Evolutionary conservation across 1,140 invertebrate species (phyloP), one percentile per base, ranked within the genome.

Genomic region (Macrobrachium rosenbergii): DNA sequence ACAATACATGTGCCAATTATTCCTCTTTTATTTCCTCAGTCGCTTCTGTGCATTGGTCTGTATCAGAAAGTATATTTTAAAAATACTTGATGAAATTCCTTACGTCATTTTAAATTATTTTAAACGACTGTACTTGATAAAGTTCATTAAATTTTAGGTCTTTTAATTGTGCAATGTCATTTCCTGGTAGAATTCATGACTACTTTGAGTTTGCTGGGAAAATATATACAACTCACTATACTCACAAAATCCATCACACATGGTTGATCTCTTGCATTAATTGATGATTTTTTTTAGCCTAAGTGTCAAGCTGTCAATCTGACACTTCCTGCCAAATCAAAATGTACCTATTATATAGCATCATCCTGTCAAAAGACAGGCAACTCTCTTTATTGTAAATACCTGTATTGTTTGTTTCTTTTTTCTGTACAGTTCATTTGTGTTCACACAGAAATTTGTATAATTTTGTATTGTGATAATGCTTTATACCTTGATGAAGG

Each of bases 381-480:
- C 59, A 19, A 64, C 58, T 75, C 28, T 83, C 52, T 75, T 72
- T 83, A 72, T 83, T 75, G 17, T 75, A 75, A 83, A 72, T 83
- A 72, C 75, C 63, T 69, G 59, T 21, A 64, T n/a, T 76, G 73
- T 52, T 28, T 43, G 52, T 17, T 73, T 83, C 75, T 59, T 72
- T 83, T 83, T 75, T 83, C 69, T 83, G 82, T 83, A 83, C 82
- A 83, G 82, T 83, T 83, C 45, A 83, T 75, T 83, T 83, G 82
- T 83, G 82, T 83, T 75, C 45, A 83, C 82, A 83, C 82, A 83
- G 82, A 83, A 83, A 83, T 83, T 83, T 83, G 82, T 83, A 83
- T 83, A 83, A 83, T 83, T 83, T 83, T 83, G 82, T 83, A 83
- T 73, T 83, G 82, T 83, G 82, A 83, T 83, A 83, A 83, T 72